Evolutionary conservation across 2,113 vertebrate species (phyloP).

Genomic region (Syngnathus typhle): DNA sequence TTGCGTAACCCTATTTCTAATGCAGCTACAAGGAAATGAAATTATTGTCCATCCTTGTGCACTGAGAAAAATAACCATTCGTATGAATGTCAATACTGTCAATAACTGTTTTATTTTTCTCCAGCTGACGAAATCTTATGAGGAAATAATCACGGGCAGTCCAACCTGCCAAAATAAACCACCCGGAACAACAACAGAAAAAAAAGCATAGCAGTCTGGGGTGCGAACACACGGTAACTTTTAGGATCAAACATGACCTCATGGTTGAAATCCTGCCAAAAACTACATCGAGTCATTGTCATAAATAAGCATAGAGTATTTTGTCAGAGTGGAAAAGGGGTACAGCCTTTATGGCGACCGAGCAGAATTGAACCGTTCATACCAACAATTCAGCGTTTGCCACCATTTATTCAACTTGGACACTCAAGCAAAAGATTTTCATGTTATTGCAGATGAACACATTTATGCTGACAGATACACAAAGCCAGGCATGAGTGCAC

Average conservation of each 20-base stretch:
- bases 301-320: not conserved
- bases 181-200: not conserved
- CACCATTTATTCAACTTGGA: not conserved
- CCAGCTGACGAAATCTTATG: not conserved
- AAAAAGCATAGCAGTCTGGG: not conserved
- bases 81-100: not conserved
- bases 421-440: not conserved
- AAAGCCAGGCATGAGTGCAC: conserved; percentile 1
- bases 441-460: conserved; percentile 6
- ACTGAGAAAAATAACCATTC: not conserved
- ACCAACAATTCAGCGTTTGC: not conserved
- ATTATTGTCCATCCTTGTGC: not conserved
- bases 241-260: not conserved
- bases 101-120: not conserved
- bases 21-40: not conserved
- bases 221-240: not conserved
- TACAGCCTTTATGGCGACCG: too few species aligned
- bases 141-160: not conserved
- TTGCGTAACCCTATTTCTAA: not conserved
- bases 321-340: not conserved
- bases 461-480: conserved; percentile 7
- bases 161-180: not conserved
- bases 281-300: not conserved
- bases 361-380: not conserved
- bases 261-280: not conserved